A percentile compares a stretch with the other conserved stretches of the same genome.
phyloP scores from a whole-genome alignment of 2,797 vertebrate genomes.

The Acanthurus lineatus region DNA sequence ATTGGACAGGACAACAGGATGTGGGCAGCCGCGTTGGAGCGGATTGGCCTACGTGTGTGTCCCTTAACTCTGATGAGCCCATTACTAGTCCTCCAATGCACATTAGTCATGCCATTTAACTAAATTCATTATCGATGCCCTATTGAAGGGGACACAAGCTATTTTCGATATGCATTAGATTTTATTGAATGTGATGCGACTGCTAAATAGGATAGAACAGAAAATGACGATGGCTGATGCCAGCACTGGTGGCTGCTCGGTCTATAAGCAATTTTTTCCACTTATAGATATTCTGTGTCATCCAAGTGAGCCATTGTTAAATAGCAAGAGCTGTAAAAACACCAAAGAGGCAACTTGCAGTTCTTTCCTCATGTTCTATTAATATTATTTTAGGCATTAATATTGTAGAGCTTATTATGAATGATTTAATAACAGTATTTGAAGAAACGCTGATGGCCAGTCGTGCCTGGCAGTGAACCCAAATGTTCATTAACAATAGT shows the following conservation, averaged over 20 bases:
- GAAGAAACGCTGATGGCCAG: constrained; percentile 34
- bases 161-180: constrained; percentile 68
- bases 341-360: constrained; percentile 11
- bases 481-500: constrained; percentile 56
- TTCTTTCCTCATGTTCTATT: constrained; percentile 18
- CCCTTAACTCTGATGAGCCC: constrained; percentile 52
- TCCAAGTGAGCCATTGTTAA: constrained; percentile 9
- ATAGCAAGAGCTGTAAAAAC: not conserved
- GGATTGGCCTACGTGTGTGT: constrained; percentile 41
- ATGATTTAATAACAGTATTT: constrained; percentile 42
- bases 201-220: constrained; percentile 49
- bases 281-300: not conserved
- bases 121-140: constrained; percentile 76
- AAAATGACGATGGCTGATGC: constrained; percentile 32
- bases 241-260: not conserved
- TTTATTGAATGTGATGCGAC: constrained; percentile 55
- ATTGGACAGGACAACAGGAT: constrained; percentile 46
- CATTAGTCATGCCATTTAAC: constrained; percentile 78
- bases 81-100: constrained; percentile 63
- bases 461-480: constrained; percentile 21
- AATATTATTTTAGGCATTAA: constrained; percentile 32
- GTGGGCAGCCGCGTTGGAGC: constrained; percentile 44
- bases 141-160: constrained; percentile 71
- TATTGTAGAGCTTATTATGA: constrained; percentile 17
- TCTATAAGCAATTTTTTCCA: not conserved